Base-by-base conservation (phyloP, 1,140 invertebrate genomes). In the Lordiphosa stackelbergi region DNA sequence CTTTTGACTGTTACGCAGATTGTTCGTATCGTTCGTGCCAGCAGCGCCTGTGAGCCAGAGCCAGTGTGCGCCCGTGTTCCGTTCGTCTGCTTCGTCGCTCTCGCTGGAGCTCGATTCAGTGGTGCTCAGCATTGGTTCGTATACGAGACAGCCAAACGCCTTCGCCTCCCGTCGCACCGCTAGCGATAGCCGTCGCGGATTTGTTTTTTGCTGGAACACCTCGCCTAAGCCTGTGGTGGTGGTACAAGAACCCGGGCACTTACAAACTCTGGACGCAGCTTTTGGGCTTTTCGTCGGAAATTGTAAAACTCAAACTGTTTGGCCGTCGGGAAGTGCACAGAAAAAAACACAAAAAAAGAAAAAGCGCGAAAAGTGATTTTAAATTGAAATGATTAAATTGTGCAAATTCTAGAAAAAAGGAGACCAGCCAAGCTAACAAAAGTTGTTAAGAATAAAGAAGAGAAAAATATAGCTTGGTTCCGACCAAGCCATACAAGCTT, bases 1-100 rank as follows among this genome's bases (percentile, higher is more conserved):
- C 85, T 87, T 87, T 87, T 86, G 85, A 85, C 85, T 87, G 85
- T 87, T 87, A 85, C 83, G 85, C 85, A 85, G 85, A 84, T 87
- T 87, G 85, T 87, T 87, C 74, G 84, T 74, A 79, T 75, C 60
- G 54, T 60, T 70, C 66, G 72, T 66, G 59, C 48, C 54, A 57
- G 52, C 22, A 41, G 38, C 8, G 19, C 28, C 43, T 36, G 38
- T 61, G 16, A 16, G 16, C 43, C 58, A 42, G 70, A 43, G 62
- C 56, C 57, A 51, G 57, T 69, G 61, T 48, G 9, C 41, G 22
- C 28, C 31, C 31, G 60, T 65, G 66, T 55, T 63, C 66, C 42
- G 47, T 55, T 64, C 54, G 55, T 31, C 46, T 57, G 64, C 49
- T 54, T 46, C 42, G 31, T 47, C 36, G 54, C 16, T 51, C 28